Evolutionary conservation across 2,888 invertebrate genomes (phyloP).

Genomic region (Nephrotoma guestfalica): DNA sequence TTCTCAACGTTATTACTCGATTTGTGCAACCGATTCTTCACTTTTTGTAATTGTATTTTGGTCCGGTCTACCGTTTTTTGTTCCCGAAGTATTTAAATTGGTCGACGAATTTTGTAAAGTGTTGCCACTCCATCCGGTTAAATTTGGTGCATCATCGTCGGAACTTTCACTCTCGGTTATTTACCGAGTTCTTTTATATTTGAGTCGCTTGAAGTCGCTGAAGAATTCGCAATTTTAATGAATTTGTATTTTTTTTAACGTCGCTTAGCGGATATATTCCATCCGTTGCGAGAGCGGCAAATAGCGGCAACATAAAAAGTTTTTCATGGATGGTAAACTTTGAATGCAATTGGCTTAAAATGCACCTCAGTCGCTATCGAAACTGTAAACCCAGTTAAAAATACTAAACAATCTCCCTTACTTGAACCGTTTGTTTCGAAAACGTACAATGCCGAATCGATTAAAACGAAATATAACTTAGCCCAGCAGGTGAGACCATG

Average conservation of each 20-base stretch:
- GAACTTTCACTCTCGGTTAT: conserved; percentile 49
- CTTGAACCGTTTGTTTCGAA: conserved; percentile 47
- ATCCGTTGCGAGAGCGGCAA: conserved; percentile 58
- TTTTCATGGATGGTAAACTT: conserved; percentile 73
- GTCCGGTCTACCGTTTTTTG: conserved; percentile 17
- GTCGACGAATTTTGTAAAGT: conserved; percentile 38
- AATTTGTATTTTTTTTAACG: conserved; percentile 29
- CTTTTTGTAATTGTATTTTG: conserved; percentile 22
- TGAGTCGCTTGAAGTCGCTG: conserved; percentile 15
- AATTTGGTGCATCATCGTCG: conserved; percentile 25
- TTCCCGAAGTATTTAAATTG: conserved; percentile 17
- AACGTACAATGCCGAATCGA: conserved; percentile 53
- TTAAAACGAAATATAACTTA: conserved; percentile 63
- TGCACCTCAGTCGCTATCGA: conserved; percentile 77
- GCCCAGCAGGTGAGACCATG: conserved; percentile 56
- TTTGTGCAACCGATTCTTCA: conserved; percentile 20
- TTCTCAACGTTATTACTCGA: conserved; percentile 23
- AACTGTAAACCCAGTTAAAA: conserved; percentile 75
- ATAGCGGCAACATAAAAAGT: conserved; percentile 79
- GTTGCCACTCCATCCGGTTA: not conserved
- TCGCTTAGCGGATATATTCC: conserved; percentile 48
- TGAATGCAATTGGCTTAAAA: conserved; percentile 78
- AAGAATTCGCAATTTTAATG: conserved; percentile 17
- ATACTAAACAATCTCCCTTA: conserved; percentile 74
- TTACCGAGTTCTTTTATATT: conserved; percentile 23